Evolutionary conservation across 2,113 vertebrate genomes (phyloP), one percentile per base, ranked within the genome.

Genomic region (Raja brachyura): DNA sequence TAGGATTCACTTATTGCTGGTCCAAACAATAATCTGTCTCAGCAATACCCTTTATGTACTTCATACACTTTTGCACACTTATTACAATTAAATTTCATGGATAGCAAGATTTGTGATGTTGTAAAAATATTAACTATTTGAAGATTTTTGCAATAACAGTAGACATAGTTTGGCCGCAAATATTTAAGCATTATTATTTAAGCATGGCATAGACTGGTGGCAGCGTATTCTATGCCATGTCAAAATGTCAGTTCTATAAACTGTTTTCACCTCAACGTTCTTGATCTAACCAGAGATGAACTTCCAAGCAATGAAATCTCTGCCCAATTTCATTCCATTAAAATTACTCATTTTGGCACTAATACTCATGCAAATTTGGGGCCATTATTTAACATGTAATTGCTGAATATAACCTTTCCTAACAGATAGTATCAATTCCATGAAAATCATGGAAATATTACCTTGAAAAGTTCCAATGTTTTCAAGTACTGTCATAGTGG

Each of bases 391-490:
- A 86, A 86, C 59, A 28, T 2, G 14, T n/a, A 31, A 28, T 31
- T 63, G 59, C 83, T 33, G 10, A 93, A 73, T 33, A 8, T 18
- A 25, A 20, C 74, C 88, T 93, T 14, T 93, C 92, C 16, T 59
- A 54, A 73, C 11, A 54, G 16, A 5, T 28, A n/a, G 28, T 93
- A 1, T 10, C 16, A n/a, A 39, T 93, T 73, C 56, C n/a, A 31
- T 66, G n/a, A 16, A 93, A 16, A 16, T 70, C 20, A 18, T 73
- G 8, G 7, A 93, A 88, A 76, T 59, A 39, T 86, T 93, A 93
- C 93, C 93, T 74, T n/a, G 22, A 54, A 93, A 56, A 28, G 39
- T 22, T 88, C 81, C 25, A 85, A 93, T 56, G 66, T n/a, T 93
- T 33, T 93, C n/a, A 39, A 93, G 28, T 56, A 76, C 0, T 22